These are phyloP conservation scores for Varecia variegata DNA, from an alignment of 2,797 vertebrate genomes.

Conservation along the genomic window DNA sequence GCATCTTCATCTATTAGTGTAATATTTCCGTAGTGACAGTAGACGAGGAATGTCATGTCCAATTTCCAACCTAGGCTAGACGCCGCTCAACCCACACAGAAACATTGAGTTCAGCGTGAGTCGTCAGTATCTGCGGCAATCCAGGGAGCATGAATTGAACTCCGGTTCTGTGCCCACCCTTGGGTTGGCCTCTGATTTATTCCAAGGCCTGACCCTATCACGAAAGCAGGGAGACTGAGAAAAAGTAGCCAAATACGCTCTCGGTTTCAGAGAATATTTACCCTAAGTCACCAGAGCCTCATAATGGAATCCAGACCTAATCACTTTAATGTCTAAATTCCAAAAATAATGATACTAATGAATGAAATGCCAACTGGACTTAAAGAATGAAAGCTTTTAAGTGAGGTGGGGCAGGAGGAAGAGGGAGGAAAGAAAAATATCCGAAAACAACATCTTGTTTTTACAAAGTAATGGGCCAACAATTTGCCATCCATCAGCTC, in stretches of 20 bases:
- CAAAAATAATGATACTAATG: slow-evolving; percentile 54
- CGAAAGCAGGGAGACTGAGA: background rate
- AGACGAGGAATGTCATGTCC: background rate
- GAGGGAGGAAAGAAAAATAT: slow-evolving; percentile 59
- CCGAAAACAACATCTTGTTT: slow-evolving; percentile 62
- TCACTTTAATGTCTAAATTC: slow-evolving; percentile 26
- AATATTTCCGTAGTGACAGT: background rate
- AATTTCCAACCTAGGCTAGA: background rate
- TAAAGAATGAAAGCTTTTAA: slow-evolving; percentile 51
- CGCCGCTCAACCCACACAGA: background rate
- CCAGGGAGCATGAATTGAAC: background rate
- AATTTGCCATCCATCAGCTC: slow-evolving; percentile 53
- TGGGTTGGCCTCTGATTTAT: background rate
- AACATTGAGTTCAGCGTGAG: background rate
- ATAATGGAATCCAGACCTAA: background rate
- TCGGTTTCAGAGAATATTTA: slow-evolving; percentile 15
- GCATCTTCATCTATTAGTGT: background rate
- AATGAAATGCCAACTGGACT: slow-evolving; percentile 41
- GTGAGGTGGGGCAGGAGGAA: background rate
- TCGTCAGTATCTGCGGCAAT: background rate
- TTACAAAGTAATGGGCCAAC: slow-evolving; percentile 46
- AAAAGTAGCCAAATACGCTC: background rate
- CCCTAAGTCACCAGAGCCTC: background rate
- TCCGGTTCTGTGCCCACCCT: background rate
- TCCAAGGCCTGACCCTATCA: background rate